A percentile compares a stretch with the other conserved stretches of the same genome.
phyloP scores from a whole-genome alignment of 1,140 invertebrate genomes.

The Zaprionus gabonicus region DNA sequence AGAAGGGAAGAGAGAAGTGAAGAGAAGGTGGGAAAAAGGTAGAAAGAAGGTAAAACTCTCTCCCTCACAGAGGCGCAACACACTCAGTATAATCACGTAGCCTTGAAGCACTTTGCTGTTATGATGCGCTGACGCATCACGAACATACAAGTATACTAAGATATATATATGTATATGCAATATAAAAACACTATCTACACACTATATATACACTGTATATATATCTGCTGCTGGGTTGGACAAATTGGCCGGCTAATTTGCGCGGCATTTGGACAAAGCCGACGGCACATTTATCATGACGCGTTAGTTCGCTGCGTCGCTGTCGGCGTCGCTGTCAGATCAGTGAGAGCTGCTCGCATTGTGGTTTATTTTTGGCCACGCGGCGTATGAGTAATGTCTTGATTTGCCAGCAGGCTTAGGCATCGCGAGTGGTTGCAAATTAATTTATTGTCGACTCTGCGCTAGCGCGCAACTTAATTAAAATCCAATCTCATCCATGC shows the following conservation, averaged over 20 bases:
- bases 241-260: constrained; percentile 76
- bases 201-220: not conserved
- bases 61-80: not conserved
- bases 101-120: constrained; percentile 33
- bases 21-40: too few species aligned
- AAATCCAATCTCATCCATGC: constrained; percentile 15
- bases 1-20: not conserved
- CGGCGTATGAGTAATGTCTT: constrained; percentile 80
- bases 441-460: constrained; percentile 60
- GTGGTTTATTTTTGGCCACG: constrained; percentile 65
- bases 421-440: constrained; percentile 47
- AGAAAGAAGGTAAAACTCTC: too few species aligned
- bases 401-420: constrained; percentile 75
- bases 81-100: not conserved
- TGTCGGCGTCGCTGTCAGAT: constrained; percentile 1
- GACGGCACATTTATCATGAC: constrained; percentile 69
- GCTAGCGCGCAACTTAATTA: constrained; percentile 11
- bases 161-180: not conserved
- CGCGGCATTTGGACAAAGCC: constrained; percentile 67
- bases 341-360: not conserved
- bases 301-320: constrained; percentile 30
- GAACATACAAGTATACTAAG: not conserved
- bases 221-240: constrained; percentile 50
- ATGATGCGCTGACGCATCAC: constrained; percentile 41
- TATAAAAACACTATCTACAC: not conserved